These are phyloP conservation scores for Diarsia rubi DNA, from an alignment of 2,888 invertebrate species.

Conservation along the genomic window DNA sequence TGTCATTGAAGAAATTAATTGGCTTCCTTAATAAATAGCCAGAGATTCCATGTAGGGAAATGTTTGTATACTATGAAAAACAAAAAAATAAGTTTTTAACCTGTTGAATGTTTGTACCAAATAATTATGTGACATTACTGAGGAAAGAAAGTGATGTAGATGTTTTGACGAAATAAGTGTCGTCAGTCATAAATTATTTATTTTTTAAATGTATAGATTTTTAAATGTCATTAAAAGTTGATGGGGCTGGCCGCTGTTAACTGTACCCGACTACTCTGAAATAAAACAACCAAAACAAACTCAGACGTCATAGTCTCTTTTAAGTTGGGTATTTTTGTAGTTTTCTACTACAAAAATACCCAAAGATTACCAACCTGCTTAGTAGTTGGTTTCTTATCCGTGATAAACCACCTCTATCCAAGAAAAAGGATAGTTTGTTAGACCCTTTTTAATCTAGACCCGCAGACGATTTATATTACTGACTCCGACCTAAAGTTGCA, in stretches of 20 bases:
- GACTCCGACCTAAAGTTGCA: slow-evolving; percentile 7
- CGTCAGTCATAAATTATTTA: too few relatives aligned
- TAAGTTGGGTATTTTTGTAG: too few relatives aligned
- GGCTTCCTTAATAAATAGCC: slow-evolving; percentile 39
- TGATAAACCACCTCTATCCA: slow-evolving; percentile 29
- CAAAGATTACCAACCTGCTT: background rate
- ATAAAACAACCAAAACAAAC: too few relatives aligned
- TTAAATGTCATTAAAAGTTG: too few relatives aligned
- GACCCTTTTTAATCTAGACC: slow-evolving; percentile 47
- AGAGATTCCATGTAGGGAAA: slow-evolving; percentile 29
- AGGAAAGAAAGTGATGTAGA: background rate
- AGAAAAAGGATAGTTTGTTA: slow-evolving; percentile 3
- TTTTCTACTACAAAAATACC: background rate
- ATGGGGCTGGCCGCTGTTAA: too few relatives aligned
- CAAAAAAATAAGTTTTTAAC: background rate
- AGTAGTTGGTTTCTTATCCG: slow-evolving; percentile 22
- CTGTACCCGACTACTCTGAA: too few relatives aligned
- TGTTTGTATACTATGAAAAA: slow-evolving; percentile 12
- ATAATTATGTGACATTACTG: background rate
- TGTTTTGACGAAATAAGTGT: background rate
- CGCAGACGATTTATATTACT: slow-evolving; percentile 36
- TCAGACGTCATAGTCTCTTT: too few relatives aligned
- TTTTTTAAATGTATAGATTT: too few relatives aligned
- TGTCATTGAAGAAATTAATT: slow-evolving; percentile 29
- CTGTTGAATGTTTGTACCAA: background rate